Percentiles rank a stretch among this genome's conserved stretches.
Conservation (phyloP, 2,888 invertebrate species). For the Spilosoma lubricipeda region DNA sequence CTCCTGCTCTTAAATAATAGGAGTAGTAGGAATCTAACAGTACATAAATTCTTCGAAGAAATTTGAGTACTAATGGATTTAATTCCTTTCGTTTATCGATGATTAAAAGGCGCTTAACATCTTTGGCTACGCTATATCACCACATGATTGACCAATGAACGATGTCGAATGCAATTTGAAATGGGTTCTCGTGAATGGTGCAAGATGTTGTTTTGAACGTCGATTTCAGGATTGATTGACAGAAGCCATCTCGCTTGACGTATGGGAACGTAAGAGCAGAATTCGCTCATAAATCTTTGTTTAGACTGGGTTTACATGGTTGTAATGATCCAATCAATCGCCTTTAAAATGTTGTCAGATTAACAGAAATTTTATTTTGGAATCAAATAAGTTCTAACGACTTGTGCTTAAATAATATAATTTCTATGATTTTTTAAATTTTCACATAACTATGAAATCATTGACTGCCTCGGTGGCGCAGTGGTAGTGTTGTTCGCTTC, state of each 20-base stretch:
- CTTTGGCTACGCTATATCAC: not conserved
- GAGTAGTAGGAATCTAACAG: too few species aligned
- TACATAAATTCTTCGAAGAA: too few species aligned
- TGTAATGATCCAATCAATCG: not conserved
- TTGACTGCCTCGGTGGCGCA: too few species aligned
- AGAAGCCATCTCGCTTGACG: conserved; percentile 76
- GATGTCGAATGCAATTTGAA: conserved; percentile 25
- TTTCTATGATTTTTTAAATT: not conserved
- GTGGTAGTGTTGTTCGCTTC: too few species aligned
- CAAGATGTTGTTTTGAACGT: conserved; percentile 60
- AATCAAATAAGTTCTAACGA: not conserved
- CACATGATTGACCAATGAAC: not conserved
- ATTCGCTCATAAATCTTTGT: conserved; percentile 78
- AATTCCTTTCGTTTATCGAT: not conserved
- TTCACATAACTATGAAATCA: too few species aligned
- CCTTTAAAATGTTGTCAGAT: not conserved
- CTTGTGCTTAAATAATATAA: not conserved
- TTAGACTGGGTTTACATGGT: conserved; percentile 64
- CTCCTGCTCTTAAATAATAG: too few species aligned
- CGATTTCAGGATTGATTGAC: conserved; percentile 78
- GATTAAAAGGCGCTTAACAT: not conserved
- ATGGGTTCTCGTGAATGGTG: conserved; percentile 29
- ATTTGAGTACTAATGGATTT: not conserved
- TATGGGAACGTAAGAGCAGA: conserved; percentile 68
- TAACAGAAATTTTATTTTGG: not conserved